phyloP scores from a whole-genome alignment of 2,113 vertebrate genomes.

The Neolamprologus sp. region DNA sequence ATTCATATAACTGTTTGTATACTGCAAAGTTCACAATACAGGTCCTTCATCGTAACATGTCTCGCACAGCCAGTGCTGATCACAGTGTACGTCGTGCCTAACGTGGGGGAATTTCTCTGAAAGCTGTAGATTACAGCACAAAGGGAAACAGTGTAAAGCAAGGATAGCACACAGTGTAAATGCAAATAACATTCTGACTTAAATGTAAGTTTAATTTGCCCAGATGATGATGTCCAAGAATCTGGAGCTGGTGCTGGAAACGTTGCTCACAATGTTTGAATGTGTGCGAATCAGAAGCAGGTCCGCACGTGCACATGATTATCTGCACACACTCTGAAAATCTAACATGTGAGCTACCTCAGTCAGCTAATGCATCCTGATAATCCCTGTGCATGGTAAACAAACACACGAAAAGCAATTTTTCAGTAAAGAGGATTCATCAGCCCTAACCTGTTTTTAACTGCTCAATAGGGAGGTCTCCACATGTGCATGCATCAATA shows the following conservation, averaged over 20 bases:
- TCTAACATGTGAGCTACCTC: neutral
- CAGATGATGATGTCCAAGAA: neutral
- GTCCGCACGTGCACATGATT: neutral
- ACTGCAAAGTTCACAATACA: neutral
- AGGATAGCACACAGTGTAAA: neutral
- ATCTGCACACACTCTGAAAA: neutral
- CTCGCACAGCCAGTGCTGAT: neutral
- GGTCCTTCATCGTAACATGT: neutral
- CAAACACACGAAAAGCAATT: neutral
- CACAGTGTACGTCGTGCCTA: neutral
- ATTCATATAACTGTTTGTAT: neutral
- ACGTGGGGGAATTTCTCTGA: neutral
- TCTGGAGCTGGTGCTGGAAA: neutral
- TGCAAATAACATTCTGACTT: neutral
- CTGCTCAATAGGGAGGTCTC: neutral
- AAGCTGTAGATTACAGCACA: neutral
- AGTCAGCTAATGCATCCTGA: slow-evolving; percentile 30
- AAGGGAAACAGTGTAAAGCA: neutral
- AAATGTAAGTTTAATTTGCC: neutral
- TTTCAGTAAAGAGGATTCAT: neutral
- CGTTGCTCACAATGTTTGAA: neutral
- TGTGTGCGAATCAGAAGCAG: neutral
- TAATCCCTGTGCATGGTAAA: neutral
- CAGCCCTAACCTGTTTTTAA: neutral
- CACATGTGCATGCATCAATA: neutral